Evolutionary conservation across 2,888 invertebrate species (phyloP).

Genomic region (Phaedon cochleariae): DNA sequence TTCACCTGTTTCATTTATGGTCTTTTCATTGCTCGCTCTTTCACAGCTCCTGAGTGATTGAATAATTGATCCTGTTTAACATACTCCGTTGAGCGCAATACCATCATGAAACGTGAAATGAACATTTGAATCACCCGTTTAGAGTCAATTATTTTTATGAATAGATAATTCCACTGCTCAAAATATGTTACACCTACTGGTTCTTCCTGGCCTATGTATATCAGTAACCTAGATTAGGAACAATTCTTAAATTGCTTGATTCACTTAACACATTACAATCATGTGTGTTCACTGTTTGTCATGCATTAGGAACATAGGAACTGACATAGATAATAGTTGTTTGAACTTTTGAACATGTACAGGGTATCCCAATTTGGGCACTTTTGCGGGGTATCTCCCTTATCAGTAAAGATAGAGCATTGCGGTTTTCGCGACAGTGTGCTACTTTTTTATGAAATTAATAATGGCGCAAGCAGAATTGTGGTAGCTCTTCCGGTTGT

Average conservation of each 20-base stretch:
- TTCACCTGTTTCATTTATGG: background rate
- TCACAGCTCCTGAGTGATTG: background rate
- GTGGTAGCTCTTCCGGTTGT: too few species aligned
- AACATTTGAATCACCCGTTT: conserved; percentile 11
- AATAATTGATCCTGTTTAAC: background rate
- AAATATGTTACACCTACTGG: conserved; percentile 10
- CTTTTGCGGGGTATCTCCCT: too few species aligned
- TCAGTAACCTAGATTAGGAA: conserved; percentile 34
- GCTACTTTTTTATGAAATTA: too few species aligned
- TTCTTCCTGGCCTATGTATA: background rate
- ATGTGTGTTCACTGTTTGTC: background rate
- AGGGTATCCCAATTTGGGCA: too few species aligned
- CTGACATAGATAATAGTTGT: conserved; percentile 12
- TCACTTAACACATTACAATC: conserved; percentile 23
- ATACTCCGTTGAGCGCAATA: background rate
- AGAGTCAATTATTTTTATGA: conserved; percentile 13
- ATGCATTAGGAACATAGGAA: conserved; percentile 17
- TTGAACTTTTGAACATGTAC: too few species aligned
- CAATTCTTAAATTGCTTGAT: conserved; percentile 40
- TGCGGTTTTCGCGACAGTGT: too few species aligned
- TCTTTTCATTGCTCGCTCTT: background rate
- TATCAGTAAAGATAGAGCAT: too few species aligned
- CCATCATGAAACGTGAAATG: background rate
- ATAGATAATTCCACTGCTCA: conserved; percentile 15
- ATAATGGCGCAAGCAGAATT: too few species aligned